Base-by-base conservation (phyloP, 2,888 invertebrate genomes). In the Drosophila mercatorum region DNA sequence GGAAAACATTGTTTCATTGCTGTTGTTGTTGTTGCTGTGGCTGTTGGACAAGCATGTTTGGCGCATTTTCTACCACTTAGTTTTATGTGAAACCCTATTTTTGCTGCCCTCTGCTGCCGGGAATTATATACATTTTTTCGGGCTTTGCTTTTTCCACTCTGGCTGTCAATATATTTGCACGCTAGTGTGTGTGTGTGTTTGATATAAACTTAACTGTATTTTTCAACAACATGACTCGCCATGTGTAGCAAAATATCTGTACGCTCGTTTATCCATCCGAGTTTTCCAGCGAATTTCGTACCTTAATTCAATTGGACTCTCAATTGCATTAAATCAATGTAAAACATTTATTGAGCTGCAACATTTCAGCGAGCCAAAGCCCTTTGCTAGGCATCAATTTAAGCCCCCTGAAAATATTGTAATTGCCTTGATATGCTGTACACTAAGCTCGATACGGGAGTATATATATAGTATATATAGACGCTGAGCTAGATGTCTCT, bases 51-150 rank as follows among this genome's bases (percentile, higher is more conserved):
- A 66, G 38, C 56, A 57, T 51, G 66, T 67, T 68, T 58, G 34
- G 51, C 67, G 40, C 58, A 52, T 72, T 72, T 72, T 57, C 65
- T 63, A 61, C 66, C 60, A 72, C 70, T 74, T 61, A 61, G 61
- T 56, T 78, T 75, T 43, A 59, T 78, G 66, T 14, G 28, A 31
- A 40, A 34, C 40, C 64, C 70, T 36, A 56, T 36, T 57, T 63
- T 52, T 31, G 68, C 72, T 72, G 59, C 52, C 55, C 47, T 56
- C 53, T 61, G 51, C 40, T 60, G 60, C 52, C 53, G 53, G 51
- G 44, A 55, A 41, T 12, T 41, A 44, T 57, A 57, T 5, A 31
- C 46, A 46, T 12, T 46, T 46, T 46, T 7, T 12, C 28, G 46
- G 46, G 0, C 17, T 49, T 8, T 17, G n/a, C 22, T 26, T 17